These are phyloP conservation scores for Megalops cyprinoides DNA, from an alignment of 2,797 vertebrate genomes.

Conservation along the genomic window DNA sequence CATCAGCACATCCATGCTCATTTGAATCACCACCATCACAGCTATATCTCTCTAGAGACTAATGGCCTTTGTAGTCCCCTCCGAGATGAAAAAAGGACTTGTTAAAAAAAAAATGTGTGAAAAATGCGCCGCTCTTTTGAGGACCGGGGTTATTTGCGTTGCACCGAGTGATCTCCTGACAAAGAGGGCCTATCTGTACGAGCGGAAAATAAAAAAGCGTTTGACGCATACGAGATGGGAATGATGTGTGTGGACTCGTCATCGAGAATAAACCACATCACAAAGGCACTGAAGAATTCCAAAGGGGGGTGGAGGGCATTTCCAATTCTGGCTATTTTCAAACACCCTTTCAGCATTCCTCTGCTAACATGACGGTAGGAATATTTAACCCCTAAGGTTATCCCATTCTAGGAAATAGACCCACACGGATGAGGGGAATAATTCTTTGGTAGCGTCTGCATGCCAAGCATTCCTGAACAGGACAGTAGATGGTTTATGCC, in stretches of 20 bases:
- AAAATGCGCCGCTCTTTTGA: constrained; percentile 39
- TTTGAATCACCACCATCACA: constrained; percentile 23
- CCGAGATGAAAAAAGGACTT: constrained; percentile 34
- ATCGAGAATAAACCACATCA: constrained; percentile 49
- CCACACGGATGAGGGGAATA: constrained; percentile 46
- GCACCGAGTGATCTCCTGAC: constrained; percentile 37
- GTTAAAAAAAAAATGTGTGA: constrained; percentile 38
- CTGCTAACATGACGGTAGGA: constrained; percentile 30
- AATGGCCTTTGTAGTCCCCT: constrained; percentile 17
- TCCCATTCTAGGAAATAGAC: constrained; percentile 41
- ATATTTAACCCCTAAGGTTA: constrained; percentile 47
- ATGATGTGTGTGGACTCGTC: constrained; percentile 46
- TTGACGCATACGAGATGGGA: constrained; percentile 45
- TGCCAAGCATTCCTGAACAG: constrained; percentile 72
- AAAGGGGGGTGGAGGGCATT: background rate
- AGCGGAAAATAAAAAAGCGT: constrained; percentile 14
- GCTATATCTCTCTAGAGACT: constrained; percentile 41
- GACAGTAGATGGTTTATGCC: constrained; percentile 77
- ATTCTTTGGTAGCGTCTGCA: constrained; percentile 56
- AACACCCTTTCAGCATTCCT: constrained; percentile 17
- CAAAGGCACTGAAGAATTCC: constrained; percentile 43
- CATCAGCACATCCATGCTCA: constrained; percentile 50
- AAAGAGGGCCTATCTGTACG: constrained; percentile 45
- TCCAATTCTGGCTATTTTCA: constrained; percentile 23
- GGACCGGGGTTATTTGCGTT: constrained; percentile 32